These are phyloP conservation scores for Paedocypris micromegethes DNA, from an alignment of 2,797 vertebrate species.

Conservation along the genomic window DNA sequence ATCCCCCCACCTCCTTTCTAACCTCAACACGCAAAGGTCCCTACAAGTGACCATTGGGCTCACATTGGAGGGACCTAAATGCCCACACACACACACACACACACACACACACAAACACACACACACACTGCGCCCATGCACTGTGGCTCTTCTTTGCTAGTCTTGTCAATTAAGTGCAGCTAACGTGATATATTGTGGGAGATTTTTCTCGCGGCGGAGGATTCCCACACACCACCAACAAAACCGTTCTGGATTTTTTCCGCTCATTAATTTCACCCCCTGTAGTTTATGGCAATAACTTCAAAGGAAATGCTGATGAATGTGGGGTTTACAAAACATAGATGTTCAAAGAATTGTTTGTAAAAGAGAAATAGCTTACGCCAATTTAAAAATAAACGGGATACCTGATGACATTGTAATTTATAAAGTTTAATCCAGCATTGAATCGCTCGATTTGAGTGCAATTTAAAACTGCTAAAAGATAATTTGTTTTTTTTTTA, in stretches of 20 bases:
- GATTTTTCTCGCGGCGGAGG: not conserved
- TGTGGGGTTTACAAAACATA: not conserved
- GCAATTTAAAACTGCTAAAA: no score
- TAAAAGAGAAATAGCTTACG: not conserved
- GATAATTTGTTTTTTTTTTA: no score
- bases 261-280: constrained; percentile 3
- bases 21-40: no score
- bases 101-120: constrained; percentile 1
- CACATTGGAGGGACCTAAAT: no score
- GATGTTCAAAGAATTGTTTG: not conserved
- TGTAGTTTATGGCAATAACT: not conserved
- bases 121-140: constrained; percentile 9
- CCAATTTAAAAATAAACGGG: no score
- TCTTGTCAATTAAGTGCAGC: constrained; percentile 10
- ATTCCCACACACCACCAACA: not conserved
- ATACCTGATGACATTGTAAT: no score
- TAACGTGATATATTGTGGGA: not conserved
- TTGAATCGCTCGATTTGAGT: no score
- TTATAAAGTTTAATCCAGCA: no score
- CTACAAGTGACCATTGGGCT: no score
- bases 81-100: constrained; percentile 3
- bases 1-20: no score
- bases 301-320: not conserved
- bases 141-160: constrained; percentile 1
- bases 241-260: not conserved